Conservation (phyloP, 2,797 vertebrate species). For the Rhinophrynus dorsalis region DNA sequence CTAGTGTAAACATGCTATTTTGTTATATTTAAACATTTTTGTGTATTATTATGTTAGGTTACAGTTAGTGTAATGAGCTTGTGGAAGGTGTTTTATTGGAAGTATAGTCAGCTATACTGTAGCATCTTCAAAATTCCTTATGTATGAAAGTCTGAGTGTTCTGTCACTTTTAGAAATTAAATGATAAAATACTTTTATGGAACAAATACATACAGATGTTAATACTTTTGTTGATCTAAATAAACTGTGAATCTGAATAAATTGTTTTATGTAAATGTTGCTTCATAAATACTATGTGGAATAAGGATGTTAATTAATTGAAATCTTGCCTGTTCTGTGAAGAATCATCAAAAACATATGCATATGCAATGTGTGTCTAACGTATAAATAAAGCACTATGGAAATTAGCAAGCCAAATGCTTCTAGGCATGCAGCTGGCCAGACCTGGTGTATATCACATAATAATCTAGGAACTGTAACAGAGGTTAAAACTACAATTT, state of each 20-base stretch:
- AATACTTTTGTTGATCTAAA: slow-evolving; percentile 11
- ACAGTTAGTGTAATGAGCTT: too few relatives aligned
- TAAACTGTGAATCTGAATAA: slow-evolving; percentile 5
- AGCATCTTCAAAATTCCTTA: not conserved
- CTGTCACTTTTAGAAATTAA: not conserved
- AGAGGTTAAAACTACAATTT: slow-evolving; percentile 23
- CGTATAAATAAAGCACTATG: slow-evolving; percentile 17
- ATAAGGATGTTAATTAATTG: slow-evolving; percentile 37
- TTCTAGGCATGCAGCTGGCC: slow-evolving; percentile 38
- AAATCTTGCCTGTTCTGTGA: slow-evolving; percentile 23
- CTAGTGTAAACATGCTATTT: too few relatives aligned
- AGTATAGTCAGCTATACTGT: not conserved
- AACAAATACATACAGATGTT: not conserved
- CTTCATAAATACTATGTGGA: slow-evolving; percentile 24
- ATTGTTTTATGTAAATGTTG: slow-evolving; percentile 32
- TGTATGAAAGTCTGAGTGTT: not conserved
- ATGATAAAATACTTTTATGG: not conserved
- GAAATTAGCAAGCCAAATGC: slow-evolving; percentile 22
- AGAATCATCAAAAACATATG: slow-evolving; percentile 41
- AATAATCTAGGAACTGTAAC: not conserved
- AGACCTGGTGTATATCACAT: slow-evolving; percentile 13
- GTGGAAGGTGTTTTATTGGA: not conserved
- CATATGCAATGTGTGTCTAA: slow-evolving; percentile 32
- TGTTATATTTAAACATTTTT: too few relatives aligned
- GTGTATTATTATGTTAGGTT: too few relatives aligned